Evolutionary conservation across 2,888 invertebrate genomes (phyloP).

Genomic region (Junonia oenone): DNA sequence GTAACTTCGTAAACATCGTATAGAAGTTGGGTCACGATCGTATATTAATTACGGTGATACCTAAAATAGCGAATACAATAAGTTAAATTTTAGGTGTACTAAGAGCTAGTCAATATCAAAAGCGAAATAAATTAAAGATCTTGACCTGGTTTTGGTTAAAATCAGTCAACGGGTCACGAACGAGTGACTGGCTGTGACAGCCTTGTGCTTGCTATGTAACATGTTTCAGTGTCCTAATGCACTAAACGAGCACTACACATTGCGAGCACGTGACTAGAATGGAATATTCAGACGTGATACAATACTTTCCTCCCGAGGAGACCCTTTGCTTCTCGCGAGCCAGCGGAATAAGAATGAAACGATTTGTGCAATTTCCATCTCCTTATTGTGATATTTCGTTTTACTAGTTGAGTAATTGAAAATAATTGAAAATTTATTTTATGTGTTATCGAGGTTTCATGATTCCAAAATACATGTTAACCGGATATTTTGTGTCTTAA

Average conservation of each 20-base stretch:
- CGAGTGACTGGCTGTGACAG: constrained; percentile 72
- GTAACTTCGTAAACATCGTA: background rate
- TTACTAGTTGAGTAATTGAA: no score
- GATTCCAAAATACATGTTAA: no score
- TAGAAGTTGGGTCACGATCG: constrained; percentile 1
- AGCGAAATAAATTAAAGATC: constrained; percentile 66
- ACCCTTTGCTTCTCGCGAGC: background rate
- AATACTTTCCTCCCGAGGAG: constrained; percentile 5
- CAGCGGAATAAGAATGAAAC: background rate
- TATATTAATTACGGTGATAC: background rate
- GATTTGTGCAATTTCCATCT: background rate
- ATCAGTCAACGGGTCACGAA: constrained; percentile 76
- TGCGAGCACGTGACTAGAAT: constrained; percentile 26
- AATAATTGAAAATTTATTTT: no score
- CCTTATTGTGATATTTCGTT: no score
- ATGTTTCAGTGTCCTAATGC: constrained; percentile 52
- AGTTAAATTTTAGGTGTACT: constrained; percentile 24
- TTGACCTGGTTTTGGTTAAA: constrained; percentile 71
- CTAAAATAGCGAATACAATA: constrained; percentile 18
- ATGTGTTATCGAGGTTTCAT: no score
- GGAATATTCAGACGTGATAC: constrained; percentile 10
- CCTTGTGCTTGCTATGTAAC: constrained; percentile 61
- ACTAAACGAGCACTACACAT: constrained; percentile 36
- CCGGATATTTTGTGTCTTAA: no score
- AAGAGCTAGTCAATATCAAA: constrained; percentile 54